Base-by-base conservation (phyloP, 2,797 vertebrate genomes). In the Poecilia velifera region DNA sequence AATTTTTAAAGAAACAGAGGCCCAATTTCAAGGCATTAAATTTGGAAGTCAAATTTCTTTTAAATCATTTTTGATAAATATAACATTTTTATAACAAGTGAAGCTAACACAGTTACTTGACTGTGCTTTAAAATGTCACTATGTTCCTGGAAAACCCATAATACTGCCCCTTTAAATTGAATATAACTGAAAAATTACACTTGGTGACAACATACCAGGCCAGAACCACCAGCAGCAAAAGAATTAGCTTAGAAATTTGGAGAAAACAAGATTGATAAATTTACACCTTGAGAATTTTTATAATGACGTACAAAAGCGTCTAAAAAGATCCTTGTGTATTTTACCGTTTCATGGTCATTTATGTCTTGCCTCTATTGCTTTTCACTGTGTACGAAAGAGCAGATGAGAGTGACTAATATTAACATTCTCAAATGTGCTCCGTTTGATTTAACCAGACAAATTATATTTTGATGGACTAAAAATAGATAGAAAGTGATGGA, bases 401-500 rank as follows among this genome's bases (percentile, higher is more conserved):
- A 62, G 39, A n/a, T 72, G 78, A 64, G 36, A 43, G 16, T 59
- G 46, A 62, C 16, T 59, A n/a, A 43, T 47, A 76, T 76, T 41
- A 10, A 79, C 71, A 74, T 76, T 57, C 55, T 66, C 47, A 79
- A 74, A 79, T 34, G 10, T 43, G n/a, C 55, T 64, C 41, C n/a
- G 34, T 75, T 84, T 55, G 18, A 78, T 78, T 77, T 59, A 73
- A 89, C 84, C 72, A 88, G n/a, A 13, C 14, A 84, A 80, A 75
- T 25, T 79, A 80, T 86, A 43, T 49, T 73, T 79, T 2, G 8
- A 53, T n/a, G 14, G n/a, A 45, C 34, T 78, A 77, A 84, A 77
- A 4, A 2, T 73, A 77, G n/a, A 79, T 25, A 55, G 2, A 25
- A 53, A 46, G 1, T 28, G 18, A 71, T 18, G 6, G 14, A 31